Base-by-base conservation (phyloP, 2,797 vertebrate genomes). In the Cossypha polioptera region DNA sequence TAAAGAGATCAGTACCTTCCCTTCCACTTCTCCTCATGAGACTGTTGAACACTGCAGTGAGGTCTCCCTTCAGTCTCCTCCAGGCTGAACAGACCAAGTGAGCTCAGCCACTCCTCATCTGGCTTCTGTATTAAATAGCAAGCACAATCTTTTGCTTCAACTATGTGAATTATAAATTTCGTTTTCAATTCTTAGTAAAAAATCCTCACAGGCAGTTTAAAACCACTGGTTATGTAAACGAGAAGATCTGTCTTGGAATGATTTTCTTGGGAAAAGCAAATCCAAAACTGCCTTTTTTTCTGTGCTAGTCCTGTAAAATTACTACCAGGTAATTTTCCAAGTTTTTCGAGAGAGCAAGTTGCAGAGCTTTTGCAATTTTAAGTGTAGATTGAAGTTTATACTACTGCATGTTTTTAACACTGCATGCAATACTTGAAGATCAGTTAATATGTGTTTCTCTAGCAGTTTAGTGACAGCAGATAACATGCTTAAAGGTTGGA, bases 401-500 rank as follows among this genome's bases (percentile, higher is more conserved):
- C 9, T 74, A 6, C 22, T 12, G 25, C 3, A 2, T 38, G 11
- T 21, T 69, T 81, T 3, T 26, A 43, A 35, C 50, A 31, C 36
- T 59, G 31, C 0, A 0, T 43, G 26, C 15, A 24, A 5, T 54
- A n/a, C 57, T 47, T 4, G 11, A 62, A 72, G 18, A 28, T 54
- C 11, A n/a, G 9, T 54, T 45, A 38, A 31, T 61, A 7, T 22
- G 5, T 62, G 18, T 22, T 72, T 47, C 40, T 47, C 28, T 54
- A 47, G 40, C 9, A 54, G 18, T 45, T 71, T 22, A 28, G 12
- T 72, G 33, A 11, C 9, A 54, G 31, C 48, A 47, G 22, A 24
- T 38, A 38, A 38, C 36, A 8, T n/a, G 15, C 38, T 54, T 47
- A 12, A 38, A 38, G 18, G 14, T 38, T 62, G 33, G 1, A 14